Evolutionary conservation across 2,888 invertebrate genomes (phyloP).

Genomic region (Dolomedes plantarius): DNA sequence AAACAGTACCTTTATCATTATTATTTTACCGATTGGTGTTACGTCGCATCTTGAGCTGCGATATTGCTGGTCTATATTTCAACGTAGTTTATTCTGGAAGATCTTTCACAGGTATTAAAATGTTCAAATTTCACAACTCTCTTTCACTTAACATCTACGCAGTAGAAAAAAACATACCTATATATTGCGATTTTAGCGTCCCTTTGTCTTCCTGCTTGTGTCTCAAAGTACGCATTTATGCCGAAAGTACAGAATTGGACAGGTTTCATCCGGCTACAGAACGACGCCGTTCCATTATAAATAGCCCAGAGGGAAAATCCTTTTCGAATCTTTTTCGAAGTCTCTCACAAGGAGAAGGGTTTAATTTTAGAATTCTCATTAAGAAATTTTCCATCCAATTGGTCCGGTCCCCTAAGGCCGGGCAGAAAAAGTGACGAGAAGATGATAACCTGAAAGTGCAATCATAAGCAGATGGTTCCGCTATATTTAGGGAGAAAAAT

Average conservation of each 20-base stretch:
- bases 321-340: not conserved
- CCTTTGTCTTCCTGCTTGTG: too few relatives aligned
- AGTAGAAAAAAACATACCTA: too few relatives aligned
- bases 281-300: not conserved
- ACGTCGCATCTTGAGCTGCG: too few relatives aligned
- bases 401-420: not conserved
- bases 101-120: too few relatives aligned
- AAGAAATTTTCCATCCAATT: not conserved
- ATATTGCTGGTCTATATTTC: too few relatives aligned
- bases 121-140: too few relatives aligned
- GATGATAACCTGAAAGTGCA: not conserved
- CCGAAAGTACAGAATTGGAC: not conserved
- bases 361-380: slow-evolving; percentile 16
- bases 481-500: not conserved
- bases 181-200: too few relatives aligned
- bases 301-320: not conserved
- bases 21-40: too few relatives aligned
- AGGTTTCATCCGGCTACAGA: not conserved
- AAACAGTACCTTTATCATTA: too few relatives aligned
- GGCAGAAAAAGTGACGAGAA: not conserved
- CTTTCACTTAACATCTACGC: too few relatives aligned
- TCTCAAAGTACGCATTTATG: too few relatives aligned
- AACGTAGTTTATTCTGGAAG: too few relatives aligned
- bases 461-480: not conserved
- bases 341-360: not conserved